Evolutionary conservation across 2,888 invertebrate species (phyloP).

Genomic region (Microplitis manilae): DNA sequence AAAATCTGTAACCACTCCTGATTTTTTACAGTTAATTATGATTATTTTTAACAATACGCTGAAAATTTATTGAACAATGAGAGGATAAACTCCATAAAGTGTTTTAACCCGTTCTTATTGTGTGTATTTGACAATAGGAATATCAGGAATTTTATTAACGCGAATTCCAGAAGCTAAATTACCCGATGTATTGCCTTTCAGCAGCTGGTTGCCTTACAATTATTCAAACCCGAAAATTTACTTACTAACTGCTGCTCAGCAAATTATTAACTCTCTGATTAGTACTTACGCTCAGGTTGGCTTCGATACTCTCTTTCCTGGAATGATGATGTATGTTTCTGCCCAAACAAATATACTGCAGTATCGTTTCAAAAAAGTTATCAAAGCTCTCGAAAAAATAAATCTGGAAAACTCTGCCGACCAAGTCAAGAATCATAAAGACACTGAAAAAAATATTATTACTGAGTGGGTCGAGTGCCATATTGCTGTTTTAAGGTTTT

Average conservation of each 20-base stretch:
- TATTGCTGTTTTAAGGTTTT: background rate
- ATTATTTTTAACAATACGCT: background rate
- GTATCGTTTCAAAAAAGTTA: background rate
- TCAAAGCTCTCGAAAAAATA: background rate
- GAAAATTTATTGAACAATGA: background rate
- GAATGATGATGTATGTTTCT: constrained; percentile 9
- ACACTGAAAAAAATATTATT: background rate
- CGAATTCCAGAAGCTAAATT: constrained; percentile 2
- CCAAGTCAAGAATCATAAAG: background rate
- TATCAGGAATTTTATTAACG: background rate
- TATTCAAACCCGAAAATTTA: background rate
- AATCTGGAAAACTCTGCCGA: background rate
- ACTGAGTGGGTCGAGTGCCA: background rate
- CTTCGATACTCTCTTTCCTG: background rate
- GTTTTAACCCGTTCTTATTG: constrained; percentile 6
- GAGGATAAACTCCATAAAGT: background rate
- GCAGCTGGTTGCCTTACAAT: constrained; percentile 4
- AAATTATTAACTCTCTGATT: background rate
- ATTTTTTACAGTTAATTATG: background rate
- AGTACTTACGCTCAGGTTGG: background rate
- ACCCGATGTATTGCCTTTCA: background rate
- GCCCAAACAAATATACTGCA: background rate
- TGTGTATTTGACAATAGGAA: background rate
- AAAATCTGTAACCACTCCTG: too few species aligned
- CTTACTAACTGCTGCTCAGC: background rate